Percentiles rank a stretch among this genome's conserved stretches.
Evolutionary conservation across 2,797 vertebrate genomes (phyloP).

Genomic region (Mus minutoides): DNA sequence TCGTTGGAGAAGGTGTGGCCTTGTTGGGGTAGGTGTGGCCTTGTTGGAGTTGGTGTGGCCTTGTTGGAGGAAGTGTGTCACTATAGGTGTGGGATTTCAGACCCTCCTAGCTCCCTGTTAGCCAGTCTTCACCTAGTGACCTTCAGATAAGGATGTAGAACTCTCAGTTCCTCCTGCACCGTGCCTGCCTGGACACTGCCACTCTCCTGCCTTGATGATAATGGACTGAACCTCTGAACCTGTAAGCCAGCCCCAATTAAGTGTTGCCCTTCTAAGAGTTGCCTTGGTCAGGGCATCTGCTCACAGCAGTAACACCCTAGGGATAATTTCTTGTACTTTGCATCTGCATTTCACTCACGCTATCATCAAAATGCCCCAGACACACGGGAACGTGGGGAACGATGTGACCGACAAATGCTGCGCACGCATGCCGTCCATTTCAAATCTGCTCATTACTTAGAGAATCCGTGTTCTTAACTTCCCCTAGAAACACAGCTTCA

Average conservation of each 20-base stretch:
- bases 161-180: neutral
- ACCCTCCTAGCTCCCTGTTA: neutral
- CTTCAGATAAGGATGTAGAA: neutral
- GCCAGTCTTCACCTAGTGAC: neutral
- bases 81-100: neutral
- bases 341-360: neutral
- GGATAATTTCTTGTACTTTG: neutral
- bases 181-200: too few species aligned
- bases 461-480: neutral
- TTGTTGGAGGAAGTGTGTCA: too few species aligned
- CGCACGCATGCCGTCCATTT: rapidly evolving
- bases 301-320: neutral
- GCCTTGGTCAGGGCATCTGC: neutral
- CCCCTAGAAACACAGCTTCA: neutral
- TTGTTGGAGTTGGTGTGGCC: too few species aligned
- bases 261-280: neutral
- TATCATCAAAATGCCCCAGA: neutral
- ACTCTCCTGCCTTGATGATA: neutral
- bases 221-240: neutral
- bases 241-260: neutral
- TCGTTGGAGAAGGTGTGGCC: too few species aligned
- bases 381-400: neutral
- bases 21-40: neutral
- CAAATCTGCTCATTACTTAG: neutral
- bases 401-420: neutral